Percentiles rank a stretch among this genome's conserved stretches.
Evolutionary conservation across 2,888 invertebrate species (phyloP).

Genomic region (Chrysolina haemoptera): DNA sequence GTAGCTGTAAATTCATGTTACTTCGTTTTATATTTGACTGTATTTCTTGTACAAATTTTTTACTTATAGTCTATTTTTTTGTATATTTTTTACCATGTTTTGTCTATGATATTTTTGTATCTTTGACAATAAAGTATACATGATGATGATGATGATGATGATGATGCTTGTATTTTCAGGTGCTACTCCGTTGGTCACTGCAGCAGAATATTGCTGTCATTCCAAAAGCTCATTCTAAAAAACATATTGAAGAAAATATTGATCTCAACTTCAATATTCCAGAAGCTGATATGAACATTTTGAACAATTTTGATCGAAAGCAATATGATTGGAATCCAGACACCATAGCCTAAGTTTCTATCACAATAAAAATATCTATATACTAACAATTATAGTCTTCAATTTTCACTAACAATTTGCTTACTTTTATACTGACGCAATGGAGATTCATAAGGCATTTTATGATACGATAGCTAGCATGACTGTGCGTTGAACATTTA

Average conservation of each 20-base stretch:
- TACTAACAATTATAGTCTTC: slow-evolving; percentile 6
- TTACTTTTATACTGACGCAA: slow-evolving; percentile 27
- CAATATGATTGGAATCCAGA: slow-evolving; percentile 75
- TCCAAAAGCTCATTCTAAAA: slow-evolving; percentile 75
- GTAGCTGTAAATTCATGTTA: too few relatives aligned
- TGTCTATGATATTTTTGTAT: too few relatives aligned
- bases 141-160: too few relatives aligned
- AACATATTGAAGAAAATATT: slow-evolving; percentile 75
- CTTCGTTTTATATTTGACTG: too few relatives aligned
- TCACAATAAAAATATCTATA: not conserved
- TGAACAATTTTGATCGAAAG: slow-evolving; percentile 58
- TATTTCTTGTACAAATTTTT: too few relatives aligned
- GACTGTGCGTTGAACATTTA: slow-evolving; percentile 75
- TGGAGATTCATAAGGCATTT: slow-evolving; percentile 50
- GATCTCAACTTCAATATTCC: slow-evolving; percentile 74
- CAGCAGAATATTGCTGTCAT: slow-evolving; percentile 81
- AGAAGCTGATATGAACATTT: slow-evolving; percentile 71
- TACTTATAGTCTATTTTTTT: too few relatives aligned
- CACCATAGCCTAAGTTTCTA: slow-evolving; percentile 67
- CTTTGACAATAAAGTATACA: too few relatives aligned
- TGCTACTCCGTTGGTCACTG: slow-evolving; percentile 83
- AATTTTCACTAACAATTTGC: slow-evolving; percentile 26
- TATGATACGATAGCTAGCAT: slow-evolving; percentile 70
- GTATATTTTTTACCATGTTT: too few relatives aligned
- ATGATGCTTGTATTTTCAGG: slow-evolving; percentile 59